Percentiles rank a stretch among this genome's conserved stretches.
phyloP scores from a whole-genome alignment of 2,888 invertebrate genomes.

The Pantelozetes paolii region DNA sequence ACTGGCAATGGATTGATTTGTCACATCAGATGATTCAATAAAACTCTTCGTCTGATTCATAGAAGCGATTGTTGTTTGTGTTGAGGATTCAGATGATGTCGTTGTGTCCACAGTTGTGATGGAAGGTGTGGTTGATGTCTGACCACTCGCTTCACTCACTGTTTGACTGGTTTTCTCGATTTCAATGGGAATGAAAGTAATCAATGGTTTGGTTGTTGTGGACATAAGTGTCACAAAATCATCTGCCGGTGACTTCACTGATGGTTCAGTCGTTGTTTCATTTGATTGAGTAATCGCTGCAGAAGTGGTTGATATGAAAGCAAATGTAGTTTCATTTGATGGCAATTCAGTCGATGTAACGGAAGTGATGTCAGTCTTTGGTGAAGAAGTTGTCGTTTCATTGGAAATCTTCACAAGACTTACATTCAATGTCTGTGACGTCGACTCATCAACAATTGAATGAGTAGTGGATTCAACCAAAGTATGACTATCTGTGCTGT shows the following conservation, averaged over 20 bases:
- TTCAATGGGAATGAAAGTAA: background rate
- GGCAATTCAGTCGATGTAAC: background rate
- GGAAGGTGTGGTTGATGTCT: background rate
- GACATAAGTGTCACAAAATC: background rate
- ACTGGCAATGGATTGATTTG: too few relatives aligned
- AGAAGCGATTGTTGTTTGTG: constrained; percentile 1
- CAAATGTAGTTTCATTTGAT: background rate
- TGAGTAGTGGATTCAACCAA: background rate
- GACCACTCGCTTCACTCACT: background rate
- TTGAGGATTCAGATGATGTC: constrained; percentile 13
- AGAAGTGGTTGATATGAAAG: too few relatives aligned
- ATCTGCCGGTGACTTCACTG: background rate
- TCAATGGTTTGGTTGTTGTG: background rate
- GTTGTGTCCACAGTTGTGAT: constrained; percentile 4
- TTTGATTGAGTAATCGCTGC: background rate
- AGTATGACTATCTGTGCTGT: background rate
- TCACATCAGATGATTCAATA: background rate
- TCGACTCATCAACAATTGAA: background rate
- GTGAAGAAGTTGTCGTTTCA: background rate
- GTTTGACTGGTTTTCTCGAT: background rate
- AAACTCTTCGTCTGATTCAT: background rate
- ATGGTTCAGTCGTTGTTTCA: background rate
- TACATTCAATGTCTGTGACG: background rate
- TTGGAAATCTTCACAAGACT: too few relatives aligned
- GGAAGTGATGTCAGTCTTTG: background rate